Conservation (phyloP, 2,113 vertebrate species). For the Dascyllus trimaculatus region DNA sequence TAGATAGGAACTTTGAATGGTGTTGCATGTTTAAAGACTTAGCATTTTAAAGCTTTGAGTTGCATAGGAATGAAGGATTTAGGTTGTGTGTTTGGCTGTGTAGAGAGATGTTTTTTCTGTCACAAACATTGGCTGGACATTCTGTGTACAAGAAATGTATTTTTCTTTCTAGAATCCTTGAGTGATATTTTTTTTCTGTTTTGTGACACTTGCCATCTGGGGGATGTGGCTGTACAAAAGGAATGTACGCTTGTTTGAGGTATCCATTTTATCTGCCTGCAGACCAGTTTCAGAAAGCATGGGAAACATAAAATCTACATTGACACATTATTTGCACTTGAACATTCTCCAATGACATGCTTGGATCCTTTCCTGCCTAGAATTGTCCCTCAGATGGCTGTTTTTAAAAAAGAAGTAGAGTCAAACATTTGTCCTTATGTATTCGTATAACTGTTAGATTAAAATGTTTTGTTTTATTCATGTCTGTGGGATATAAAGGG, state of each 20-base stretch:
- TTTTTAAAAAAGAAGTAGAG: slow-evolving; percentile 26
- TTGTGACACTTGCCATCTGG: slow-evolving; percentile 74
- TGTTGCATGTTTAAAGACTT: slow-evolving; percentile 82
- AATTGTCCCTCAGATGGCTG: slow-evolving; percentile 61
- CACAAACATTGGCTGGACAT: slow-evolving; percentile 74
- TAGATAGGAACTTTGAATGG: slow-evolving; percentile 76
- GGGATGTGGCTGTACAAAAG: slow-evolving; percentile 69
- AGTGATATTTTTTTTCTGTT: slow-evolving; percentile 28
- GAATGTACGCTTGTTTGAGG: slow-evolving; percentile 73
- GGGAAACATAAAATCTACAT: slow-evolving; percentile 58
- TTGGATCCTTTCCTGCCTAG: slow-evolving; percentile 63
- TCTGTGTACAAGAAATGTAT: slow-evolving; percentile 70
- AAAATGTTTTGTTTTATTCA: slow-evolving; percentile 49
- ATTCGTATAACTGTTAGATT: slow-evolving; percentile 62
- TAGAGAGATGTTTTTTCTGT: slow-evolving; percentile 62
- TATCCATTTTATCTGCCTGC: slow-evolving; percentile 66
- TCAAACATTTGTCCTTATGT: slow-evolving; percentile 57
- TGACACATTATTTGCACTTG: slow-evolving; percentile 76
- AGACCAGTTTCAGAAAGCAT: slow-evolving; percentile 67
- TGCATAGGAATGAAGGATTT: slow-evolving; percentile 81
- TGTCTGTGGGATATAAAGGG: slow-evolving; percentile 71
- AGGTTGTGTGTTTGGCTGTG: slow-evolving; percentile 68
- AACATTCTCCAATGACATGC: slow-evolving; percentile 60
- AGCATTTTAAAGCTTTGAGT: slow-evolving; percentile 73
- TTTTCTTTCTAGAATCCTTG: slow-evolving; percentile 56